These are phyloP conservation scores for Drosophila trapezifrons DNA, from an alignment of 1,140 invertebrate species.

Conservation along the genomic window DNA sequence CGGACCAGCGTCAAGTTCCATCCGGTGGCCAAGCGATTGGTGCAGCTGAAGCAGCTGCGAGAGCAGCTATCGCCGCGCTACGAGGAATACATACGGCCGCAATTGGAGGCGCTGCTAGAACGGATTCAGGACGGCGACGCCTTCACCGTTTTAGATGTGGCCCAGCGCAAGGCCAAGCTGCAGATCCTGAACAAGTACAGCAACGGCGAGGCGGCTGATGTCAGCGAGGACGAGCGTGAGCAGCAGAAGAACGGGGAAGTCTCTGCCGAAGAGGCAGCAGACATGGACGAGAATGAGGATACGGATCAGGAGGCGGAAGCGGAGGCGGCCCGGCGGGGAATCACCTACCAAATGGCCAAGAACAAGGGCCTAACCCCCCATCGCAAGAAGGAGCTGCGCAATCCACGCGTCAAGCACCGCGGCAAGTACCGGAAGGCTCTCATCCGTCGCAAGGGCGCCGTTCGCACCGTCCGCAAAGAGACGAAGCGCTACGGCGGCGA, in stretches of 20 bases:
- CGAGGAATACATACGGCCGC: constrained; percentile 85
- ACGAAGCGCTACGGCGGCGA: constrained; percentile 93
- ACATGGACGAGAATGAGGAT: constrained; percentile 56
- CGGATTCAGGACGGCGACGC: constrained; percentile 85
- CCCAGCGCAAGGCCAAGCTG: constrained; percentile 72
- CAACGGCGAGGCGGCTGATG: constrained; percentile 42
- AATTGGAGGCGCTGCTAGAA: constrained; percentile 87
- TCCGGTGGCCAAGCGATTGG: constrained; percentile 93
- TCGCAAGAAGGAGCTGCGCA: constrained; percentile 95
- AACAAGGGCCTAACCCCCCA: constrained; percentile 96
- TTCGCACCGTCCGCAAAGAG: constrained; percentile 92
- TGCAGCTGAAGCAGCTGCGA: constrained; percentile 91
- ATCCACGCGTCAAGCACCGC: constrained; percentile 96
- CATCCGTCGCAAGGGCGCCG: constrained; percentile 94
- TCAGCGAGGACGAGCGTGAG: not conserved
- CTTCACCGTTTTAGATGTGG: constrained; percentile 80
- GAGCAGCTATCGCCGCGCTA: constrained; percentile 87
- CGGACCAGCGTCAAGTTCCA: constrained; percentile 89
- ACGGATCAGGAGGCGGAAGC: constrained; percentile 77
- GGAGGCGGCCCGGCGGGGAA: constrained; percentile 89
- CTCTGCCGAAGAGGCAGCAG: constrained; percentile 45
- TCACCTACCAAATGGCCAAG: constrained; percentile 96
- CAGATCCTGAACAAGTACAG: constrained; percentile 74
- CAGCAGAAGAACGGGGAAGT: not conserved
- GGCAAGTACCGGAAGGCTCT: constrained; percentile 95